phyloP scores from a whole-genome alignment of 2,113 vertebrate genomes.

The Atlantisia rogersi region DNA sequence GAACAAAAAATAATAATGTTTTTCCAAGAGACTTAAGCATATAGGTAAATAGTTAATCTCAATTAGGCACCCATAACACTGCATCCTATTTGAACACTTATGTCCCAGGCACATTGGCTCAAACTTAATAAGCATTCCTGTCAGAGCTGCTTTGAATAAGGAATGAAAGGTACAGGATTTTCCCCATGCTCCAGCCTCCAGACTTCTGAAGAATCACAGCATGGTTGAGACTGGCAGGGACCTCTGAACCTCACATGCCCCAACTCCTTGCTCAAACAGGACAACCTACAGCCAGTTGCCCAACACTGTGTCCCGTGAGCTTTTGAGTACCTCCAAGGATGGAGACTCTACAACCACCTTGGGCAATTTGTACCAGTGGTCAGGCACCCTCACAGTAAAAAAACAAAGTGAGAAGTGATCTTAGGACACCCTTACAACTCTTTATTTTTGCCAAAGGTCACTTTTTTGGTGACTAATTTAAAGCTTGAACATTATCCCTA shows the following conservation, averaged over 20 bases:
- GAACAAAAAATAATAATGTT: too few species aligned
- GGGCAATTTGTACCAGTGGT: neutral
- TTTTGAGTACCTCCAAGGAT: neutral
- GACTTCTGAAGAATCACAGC: neutral
- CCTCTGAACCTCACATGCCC: neutral
- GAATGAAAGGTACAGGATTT: neutral
- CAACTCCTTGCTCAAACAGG: neutral
- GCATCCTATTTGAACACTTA: neutral
- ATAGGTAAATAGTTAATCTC: conserved; percentile 14
- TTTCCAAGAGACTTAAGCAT: neutral
- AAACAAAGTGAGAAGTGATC: neutral
- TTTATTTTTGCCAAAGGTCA: neutral
- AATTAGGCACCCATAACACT: neutral
- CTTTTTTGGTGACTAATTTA: neutral
- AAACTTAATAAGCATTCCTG: neutral
- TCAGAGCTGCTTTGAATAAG: neutral
- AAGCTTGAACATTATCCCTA: too few species aligned
- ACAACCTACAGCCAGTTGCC: neutral
- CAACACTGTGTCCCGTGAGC: neutral
- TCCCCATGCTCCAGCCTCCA: too few species aligned
- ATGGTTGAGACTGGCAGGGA: neutral
- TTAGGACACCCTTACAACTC: neutral
- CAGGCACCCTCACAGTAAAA: neutral
- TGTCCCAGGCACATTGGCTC: neutral
- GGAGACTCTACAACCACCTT: neutral